Evolutionary conservation across 2,888 invertebrate species (phyloP).

Genomic region (Amphipoea oculea): DNA sequence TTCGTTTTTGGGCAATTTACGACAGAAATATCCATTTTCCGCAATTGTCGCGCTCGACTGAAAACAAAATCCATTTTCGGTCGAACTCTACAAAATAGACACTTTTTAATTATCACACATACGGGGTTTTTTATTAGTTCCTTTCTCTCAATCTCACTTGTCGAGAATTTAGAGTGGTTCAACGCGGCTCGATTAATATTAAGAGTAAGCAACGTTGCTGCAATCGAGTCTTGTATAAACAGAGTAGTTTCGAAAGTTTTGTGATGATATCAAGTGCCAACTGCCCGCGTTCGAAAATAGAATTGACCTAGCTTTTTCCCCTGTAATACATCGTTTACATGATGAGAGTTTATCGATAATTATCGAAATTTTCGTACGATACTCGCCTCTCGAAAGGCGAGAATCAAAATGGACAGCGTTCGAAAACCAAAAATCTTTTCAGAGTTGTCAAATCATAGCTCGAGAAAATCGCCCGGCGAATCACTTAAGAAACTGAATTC

Average conservation of each 20-base stretch:
- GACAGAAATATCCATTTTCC: background rate
- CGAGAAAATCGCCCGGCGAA: background rate
- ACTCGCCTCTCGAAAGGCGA: background rate
- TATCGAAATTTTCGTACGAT: background rate
- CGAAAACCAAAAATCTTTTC: background rate
- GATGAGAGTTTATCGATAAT: background rate
- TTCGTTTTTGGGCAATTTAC: no score
- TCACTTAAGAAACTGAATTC: background rate
- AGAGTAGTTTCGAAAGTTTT: slow-evolving; percentile 37
- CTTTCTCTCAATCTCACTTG: background rate
- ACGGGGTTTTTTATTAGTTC: background rate
- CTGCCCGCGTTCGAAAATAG: slow-evolving; percentile 25
- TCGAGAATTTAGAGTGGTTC: background rate
- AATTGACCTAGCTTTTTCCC: slow-evolving; percentile 44
- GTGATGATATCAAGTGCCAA: slow-evolving; percentile 35
- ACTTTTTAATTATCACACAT: background rate
- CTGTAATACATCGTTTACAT: slow-evolving; percentile 14
- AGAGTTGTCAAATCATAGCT: background rate
- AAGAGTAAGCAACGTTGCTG: slow-evolving; percentile 4
- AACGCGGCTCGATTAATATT: background rate
- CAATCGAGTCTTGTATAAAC: slow-evolving; percentile 22
- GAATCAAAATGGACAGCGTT: background rate
- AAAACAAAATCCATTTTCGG: background rate
- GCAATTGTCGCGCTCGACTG: background rate
- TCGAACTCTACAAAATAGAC: background rate